Conservation (phyloP, 2,113 vertebrate genomes). For the Bungarus multicinctus region DNA sequence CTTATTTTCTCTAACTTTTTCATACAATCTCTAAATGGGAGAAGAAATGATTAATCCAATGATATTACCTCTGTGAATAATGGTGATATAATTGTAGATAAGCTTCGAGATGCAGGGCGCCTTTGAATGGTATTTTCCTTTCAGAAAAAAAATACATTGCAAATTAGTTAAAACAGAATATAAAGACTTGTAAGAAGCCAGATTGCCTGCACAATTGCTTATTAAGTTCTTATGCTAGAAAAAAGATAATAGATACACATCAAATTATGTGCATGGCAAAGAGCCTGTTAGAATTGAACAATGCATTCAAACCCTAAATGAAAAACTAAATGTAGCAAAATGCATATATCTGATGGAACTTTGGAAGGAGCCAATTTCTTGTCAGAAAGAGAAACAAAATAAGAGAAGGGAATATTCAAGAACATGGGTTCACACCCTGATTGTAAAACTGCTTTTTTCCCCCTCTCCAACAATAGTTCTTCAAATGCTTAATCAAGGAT, state of each 20-base stretch:
- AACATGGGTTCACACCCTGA: not conserved
- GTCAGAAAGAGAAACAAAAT: not conserved
- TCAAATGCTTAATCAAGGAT: not conserved
- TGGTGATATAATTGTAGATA: slow-evolving; percentile 90
- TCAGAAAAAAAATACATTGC: slow-evolving; percentile 25
- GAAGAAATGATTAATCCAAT: not conserved
- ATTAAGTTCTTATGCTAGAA: not conserved
- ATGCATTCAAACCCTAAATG: not conserved
- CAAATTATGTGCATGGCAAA: not conserved
- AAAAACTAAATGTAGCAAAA: not conserved
- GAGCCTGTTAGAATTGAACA: not conserved
- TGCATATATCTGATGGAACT: not conserved
- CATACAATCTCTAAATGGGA: not conserved
- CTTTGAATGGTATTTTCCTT: slow-evolving; percentile 81
- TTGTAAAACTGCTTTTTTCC: no score
- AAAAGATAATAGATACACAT: not conserved
- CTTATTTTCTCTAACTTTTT: not conserved
- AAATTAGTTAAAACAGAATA: not conserved
- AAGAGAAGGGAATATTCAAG: not conserved
- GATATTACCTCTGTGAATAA: slow-evolving; percentile 89
- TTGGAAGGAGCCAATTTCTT: not conserved
- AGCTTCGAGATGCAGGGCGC: slow-evolving; percentile 87
- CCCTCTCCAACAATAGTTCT: not conserved
- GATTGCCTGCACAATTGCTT: not conserved
- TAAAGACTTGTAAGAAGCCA: not conserved